Conservation (phyloP, 30 jellyfish, hydroid and myxozoan species). For the Mastigias papua region DNA sequence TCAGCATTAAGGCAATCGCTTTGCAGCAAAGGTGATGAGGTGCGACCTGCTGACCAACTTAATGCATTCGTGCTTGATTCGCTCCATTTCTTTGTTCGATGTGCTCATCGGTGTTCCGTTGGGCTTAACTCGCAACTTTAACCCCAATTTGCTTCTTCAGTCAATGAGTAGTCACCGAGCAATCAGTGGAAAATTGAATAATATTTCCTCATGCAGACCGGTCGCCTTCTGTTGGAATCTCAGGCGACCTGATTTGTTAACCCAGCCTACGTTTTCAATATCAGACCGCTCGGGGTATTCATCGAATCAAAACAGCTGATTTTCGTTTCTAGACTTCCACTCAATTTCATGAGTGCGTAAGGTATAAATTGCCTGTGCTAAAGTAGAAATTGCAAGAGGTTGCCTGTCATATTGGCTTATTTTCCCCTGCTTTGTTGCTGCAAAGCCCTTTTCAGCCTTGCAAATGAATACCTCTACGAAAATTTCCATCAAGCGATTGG, state of each 20-base stretch:
- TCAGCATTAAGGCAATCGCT: background rate
- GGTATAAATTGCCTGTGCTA: no score
- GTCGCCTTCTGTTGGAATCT: background rate
- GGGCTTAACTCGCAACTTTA: background rate
- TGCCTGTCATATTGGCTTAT: no score
- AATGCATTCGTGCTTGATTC: background rate
- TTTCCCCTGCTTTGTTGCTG: no score
- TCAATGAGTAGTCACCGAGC: conserved; percentile 7
- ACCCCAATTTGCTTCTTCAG: background rate
- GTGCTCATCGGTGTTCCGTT: background rate
- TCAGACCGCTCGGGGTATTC: no score
- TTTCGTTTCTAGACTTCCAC: no score
- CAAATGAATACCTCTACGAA: no score
- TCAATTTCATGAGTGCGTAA: no score
- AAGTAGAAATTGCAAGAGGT: no score
- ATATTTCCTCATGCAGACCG: background rate
- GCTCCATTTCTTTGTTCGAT: background rate
- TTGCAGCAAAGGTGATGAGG: background rate
- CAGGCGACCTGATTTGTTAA: background rate
- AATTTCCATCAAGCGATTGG: no score
- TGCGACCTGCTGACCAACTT: conserved; percentile 34
- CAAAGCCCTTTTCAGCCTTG: no score
- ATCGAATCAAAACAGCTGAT: no score
- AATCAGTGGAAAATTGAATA: background rate
- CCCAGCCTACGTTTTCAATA: no score